Base-by-base conservation (phyloP, 2,113 vertebrate species). In the Semnornis frantzii region DNA sequence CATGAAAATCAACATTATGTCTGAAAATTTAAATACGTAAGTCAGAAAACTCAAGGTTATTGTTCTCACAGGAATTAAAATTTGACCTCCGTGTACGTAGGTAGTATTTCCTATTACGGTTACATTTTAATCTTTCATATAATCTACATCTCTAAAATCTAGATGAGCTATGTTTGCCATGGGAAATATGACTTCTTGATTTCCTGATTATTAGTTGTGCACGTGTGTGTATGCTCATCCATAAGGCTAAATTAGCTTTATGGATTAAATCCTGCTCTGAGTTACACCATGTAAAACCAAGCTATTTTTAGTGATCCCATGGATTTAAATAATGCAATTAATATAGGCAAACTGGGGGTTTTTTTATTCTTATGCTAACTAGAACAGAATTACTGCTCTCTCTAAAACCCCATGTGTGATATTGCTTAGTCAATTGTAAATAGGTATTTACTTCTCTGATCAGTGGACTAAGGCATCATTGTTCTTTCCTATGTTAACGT, bases 21-120 rank as follows among this genome's bases (percentile, higher is more conserved):
- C 86, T 89, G 90, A 92, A 85, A 94, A 96, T 93, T 95, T 89
- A 87, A 93, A 93, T 78, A 66, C 24, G 16, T n/a, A 30, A 3
- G 2, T 69, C 81, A 83, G 82, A 87, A 91, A 92, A 93, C 63
- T 90, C 52, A 82, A 90, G 93, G 62, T 90, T 92, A 68, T 15
- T 3, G 30, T 59, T 94, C 85, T 75, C 10, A 8, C 17, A 71
- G 87, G 92, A 95, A 90, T 92, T 89, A 90, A 85, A 97, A 83
- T 76, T 85, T 91, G 88, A 93, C 72, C 79, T 93, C 78, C 33
- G 28, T 70, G 42, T 93, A 42, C 46, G 65, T 46, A 83, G 60
- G 82, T 70, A 95, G 46, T 81, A 87, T 90, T 79, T 97, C 62
- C 70, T 92, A 75, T 85, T 91, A 80, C 85, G 23, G 27, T 27